Conservation (phyloP, 2,888 invertebrate species). For the Ennomos fuscantarius region DNA sequence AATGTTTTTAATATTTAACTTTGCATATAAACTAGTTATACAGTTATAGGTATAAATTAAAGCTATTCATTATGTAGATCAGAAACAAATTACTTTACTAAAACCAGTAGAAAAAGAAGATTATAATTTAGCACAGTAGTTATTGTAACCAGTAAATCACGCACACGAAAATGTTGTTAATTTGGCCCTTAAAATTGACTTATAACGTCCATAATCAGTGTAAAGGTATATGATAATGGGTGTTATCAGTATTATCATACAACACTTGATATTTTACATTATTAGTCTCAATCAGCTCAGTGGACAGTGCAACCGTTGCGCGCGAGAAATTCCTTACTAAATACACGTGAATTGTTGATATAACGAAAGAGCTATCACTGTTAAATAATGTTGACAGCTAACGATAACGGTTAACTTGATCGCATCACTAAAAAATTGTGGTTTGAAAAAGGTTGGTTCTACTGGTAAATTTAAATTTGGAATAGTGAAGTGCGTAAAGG, state of each 20-base stretch:
- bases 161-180: not conserved
- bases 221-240: constrained; percentile 50
- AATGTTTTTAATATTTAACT: too few species aligned
- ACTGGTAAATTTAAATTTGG: too few species aligned
- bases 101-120: too few species aligned
- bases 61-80: too few species aligned
- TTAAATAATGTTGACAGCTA: not conserved
- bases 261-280: constrained; percentile 41
- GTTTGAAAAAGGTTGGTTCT: not conserved
- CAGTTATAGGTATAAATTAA: too few species aligned
- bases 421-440: not conserved
- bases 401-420: not conserved
- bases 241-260: constrained; percentile 49
- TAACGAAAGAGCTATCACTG: constrained; percentile 3
- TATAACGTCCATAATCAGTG: constrained; percentile 54
- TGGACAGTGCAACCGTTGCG: constrained; percentile 36
- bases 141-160: too few species aligned
- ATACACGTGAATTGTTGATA: constrained; percentile 5
- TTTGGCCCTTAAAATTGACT: constrained; percentile 25
- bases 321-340: not conserved
- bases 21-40: too few species aligned
- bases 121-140: too few species aligned
- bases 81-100: too few species aligned
- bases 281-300: constrained; percentile 46
- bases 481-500: constrained; percentile 7